A percentile compares a stretch with the other conserved stretches of the same genome.
Evolutionary conservation across 1,140 invertebrate genomes (phyloP).

Genomic region (Musca domestica): DNA sequence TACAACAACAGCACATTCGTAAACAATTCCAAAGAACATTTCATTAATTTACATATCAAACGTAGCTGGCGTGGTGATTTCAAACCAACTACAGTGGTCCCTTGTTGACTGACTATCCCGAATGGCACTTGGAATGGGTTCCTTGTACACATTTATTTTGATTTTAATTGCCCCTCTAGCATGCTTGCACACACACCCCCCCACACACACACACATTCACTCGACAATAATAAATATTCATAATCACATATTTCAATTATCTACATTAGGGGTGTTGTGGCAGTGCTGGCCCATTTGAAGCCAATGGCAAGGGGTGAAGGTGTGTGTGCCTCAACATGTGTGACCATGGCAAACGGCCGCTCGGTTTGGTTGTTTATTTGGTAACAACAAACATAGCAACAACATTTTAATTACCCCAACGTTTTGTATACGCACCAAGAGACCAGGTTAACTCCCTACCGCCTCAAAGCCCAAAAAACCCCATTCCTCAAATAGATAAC

Average conservation of each 20-base stretch:
- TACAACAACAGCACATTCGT: not conserved
- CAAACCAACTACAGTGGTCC: too few relatives aligned
- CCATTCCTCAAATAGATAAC: too few relatives aligned
- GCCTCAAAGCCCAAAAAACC: not conserved
- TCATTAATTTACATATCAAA: too few relatives aligned
- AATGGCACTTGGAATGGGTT: too few relatives aligned
- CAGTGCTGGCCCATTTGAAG: too few relatives aligned
- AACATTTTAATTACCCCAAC: slow-evolving; percentile 52
- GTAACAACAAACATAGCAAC: slow-evolving; percentile 34
- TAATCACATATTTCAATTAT: slow-evolving; percentile 53
- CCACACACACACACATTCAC: slow-evolving; percentile 18
- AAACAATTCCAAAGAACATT: not conserved
- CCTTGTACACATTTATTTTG: slow-evolving; percentile 5
- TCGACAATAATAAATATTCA: slow-evolving; percentile 17
- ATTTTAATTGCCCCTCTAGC: not conserved
- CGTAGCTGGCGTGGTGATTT: not conserved
- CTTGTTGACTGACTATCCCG: too few relatives aligned
- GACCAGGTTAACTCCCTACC: not conserved
- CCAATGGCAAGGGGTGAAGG: too few relatives aligned
- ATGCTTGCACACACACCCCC: not conserved
- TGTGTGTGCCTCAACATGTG: too few relatives aligned
- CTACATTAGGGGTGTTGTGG: not conserved
- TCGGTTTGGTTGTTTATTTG: too few relatives aligned
- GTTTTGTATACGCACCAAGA: slow-evolving; percentile 26
- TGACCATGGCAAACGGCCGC: too few relatives aligned